Conservation (phyloP, 2,797 vertebrate species). For the Enteromius mattozi region DNA sequence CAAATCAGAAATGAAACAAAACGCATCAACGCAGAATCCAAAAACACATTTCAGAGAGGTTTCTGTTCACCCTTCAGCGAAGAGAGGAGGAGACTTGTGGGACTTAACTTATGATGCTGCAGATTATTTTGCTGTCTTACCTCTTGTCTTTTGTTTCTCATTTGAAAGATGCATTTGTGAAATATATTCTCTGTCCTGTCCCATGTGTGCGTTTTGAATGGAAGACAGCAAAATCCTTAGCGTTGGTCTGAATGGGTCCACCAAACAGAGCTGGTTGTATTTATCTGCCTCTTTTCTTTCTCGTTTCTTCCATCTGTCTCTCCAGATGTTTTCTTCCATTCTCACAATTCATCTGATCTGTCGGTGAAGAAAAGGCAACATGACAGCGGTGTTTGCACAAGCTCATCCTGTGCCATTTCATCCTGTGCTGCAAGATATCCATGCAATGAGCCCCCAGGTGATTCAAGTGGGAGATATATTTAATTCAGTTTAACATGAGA, state of each 20-base stretch:
- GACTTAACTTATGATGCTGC: constrained; percentile 56
- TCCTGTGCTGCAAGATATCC: constrained; percentile 43
- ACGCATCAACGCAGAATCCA: constrained; percentile 57
- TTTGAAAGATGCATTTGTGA: constrained; percentile 63
- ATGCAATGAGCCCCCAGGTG: neutral
- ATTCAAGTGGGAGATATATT: neutral
- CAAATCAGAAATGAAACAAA: constrained; percentile 62
- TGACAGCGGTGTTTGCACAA: constrained; percentile 51
- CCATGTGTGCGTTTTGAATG: constrained; percentile 50
- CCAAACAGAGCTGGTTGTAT: constrained; percentile 73
- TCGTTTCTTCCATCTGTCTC: constrained; percentile 74
- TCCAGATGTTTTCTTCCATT: constrained; percentile 75
- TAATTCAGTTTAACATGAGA: constrained; percentile 3
- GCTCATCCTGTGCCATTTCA: constrained; percentile 37
- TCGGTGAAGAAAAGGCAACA: constrained; percentile 48
- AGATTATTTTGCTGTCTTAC: constrained; percentile 62
- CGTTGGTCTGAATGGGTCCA: constrained; percentile 73
- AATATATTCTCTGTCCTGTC: constrained; percentile 48
- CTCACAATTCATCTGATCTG: constrained; percentile 71
- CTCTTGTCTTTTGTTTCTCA: constrained; percentile 64
- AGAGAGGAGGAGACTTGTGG: constrained; percentile 50
- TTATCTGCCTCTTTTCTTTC: constrained; percentile 74
- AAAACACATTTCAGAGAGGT: constrained; percentile 51
- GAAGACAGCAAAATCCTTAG: constrained; percentile 61
- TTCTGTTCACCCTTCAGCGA: constrained; percentile 55